Conservation (phyloP, 2,113 vertebrate genomes). For the Halichoeres trimaculatus region DNA sequence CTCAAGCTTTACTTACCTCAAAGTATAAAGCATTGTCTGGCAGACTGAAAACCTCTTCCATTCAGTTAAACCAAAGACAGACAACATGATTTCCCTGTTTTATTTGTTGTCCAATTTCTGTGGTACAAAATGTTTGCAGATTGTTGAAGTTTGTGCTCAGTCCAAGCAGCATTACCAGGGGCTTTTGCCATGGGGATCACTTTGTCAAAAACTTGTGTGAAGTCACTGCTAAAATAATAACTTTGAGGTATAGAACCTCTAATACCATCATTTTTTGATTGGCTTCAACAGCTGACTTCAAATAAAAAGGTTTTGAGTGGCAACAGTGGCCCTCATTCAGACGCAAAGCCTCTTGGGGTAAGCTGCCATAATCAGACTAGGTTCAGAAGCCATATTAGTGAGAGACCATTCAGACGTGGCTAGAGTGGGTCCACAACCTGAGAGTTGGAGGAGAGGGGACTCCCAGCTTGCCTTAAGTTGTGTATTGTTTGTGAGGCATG, state of each 20-base stretch:
- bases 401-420: slow-evolving; percentile 64
- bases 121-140: slow-evolving; percentile 65
- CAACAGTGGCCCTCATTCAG: slow-evolving; percentile 67
- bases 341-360: slow-evolving; percentile 70
- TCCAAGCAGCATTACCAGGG: slow-evolving; percentile 70
- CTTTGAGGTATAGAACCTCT: too few relatives aligned
- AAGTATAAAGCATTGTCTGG: slow-evolving; percentile 32
- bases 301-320: slow-evolving; percentile 12
- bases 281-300: not conserved
- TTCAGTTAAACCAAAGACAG: slow-evolving; percentile 53
- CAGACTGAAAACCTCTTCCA: slow-evolving; percentile 78
- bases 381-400: slow-evolving; percentile 53
- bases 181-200: slow-evolving; percentile 74
- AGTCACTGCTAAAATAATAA: slow-evolving; percentile 26
- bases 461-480: slow-evolving; percentile 35
- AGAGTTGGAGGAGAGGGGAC: slow-evolving; percentile 50
- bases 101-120: slow-evolving; percentile 61
- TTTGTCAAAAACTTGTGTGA: slow-evolving; percentile 49
- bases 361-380: slow-evolving; percentile 67
- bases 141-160: slow-evolving; percentile 68
- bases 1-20: not conserved
- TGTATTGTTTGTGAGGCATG: slow-evolving; percentile 33
- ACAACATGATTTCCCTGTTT: slow-evolving; percentile 47
- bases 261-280: not conserved
- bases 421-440: slow-evolving; percentile 72